These are phyloP conservation scores for Luperina nickerlii DNA, from an alignment of 2,888 invertebrate genomes.

Conservation along the genomic window DNA sequence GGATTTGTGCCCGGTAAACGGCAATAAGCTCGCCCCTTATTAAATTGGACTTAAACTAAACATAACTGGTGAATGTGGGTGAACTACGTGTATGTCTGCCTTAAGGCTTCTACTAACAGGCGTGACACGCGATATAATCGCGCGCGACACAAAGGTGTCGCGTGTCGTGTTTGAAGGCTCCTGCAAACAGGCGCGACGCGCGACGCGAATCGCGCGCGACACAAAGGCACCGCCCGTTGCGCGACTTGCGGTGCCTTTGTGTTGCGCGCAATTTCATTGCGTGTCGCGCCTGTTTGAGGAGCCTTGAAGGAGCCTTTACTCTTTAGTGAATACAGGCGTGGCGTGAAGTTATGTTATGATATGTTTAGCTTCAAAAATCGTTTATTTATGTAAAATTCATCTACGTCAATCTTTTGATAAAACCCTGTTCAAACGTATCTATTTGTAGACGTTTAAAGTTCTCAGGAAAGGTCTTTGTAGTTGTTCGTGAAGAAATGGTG, in stretches of 20 bases:
- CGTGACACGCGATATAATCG: too few relatives aligned
- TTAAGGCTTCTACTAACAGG: too few relatives aligned
- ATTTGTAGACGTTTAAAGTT: constrained; percentile 26
- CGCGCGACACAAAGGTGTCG: too few relatives aligned
- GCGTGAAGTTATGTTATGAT: neutral
- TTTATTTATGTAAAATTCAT: constrained; percentile 29
- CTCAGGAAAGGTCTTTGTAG: constrained; percentile 45
- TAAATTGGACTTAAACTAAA: neutral
- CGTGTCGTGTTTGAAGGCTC: too few relatives aligned
- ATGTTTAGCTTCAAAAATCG: constrained; percentile 4
- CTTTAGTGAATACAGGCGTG: too few relatives aligned
- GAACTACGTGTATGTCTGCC: neutral
- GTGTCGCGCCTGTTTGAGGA: too few relatives aligned
- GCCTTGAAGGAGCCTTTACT: too few relatives aligned
- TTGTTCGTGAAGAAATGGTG: constrained; percentile 8
- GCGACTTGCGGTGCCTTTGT: too few relatives aligned
- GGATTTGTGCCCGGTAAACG: neutral
- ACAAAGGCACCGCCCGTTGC: too few relatives aligned
- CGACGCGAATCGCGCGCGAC: too few relatives aligned
- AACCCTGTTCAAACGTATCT: constrained; percentile 43
- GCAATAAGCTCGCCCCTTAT: neutral
- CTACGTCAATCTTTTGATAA: constrained; percentile 23
- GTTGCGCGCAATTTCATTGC: too few relatives aligned
- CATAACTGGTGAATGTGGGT: neutral
- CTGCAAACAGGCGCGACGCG: too few relatives aligned